Conservation (phyloP, 2,113 vertebrate species). For the Capra hircus region DNA sequence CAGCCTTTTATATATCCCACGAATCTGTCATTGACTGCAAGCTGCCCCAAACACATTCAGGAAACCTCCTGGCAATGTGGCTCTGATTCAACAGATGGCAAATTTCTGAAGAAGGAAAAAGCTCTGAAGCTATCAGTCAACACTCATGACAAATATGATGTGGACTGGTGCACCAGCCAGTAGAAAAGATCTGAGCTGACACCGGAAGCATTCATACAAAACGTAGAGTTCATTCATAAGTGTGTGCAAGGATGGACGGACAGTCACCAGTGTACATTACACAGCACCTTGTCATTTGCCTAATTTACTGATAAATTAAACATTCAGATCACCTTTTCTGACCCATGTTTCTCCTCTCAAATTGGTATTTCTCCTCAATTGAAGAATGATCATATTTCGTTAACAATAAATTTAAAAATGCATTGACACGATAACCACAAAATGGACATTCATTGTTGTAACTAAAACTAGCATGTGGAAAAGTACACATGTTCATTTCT, state of each 20-base stretch:
- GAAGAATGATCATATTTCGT: not conserved
- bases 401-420: not conserved
- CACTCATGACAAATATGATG: rapidly evolving
- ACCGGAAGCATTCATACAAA: not conserved
- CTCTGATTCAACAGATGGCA: not conserved
- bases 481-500: not conserved
- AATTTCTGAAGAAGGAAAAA: not conserved
- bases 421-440: not conserved
- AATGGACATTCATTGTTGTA: not conserved
- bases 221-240: not conserved
- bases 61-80: not conserved
- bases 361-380: not conserved
- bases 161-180: rapidly evolving
- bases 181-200: not conserved
- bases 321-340: not conserved
- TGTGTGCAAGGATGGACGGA: not conserved
- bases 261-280: not conserved
- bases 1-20: not conserved
- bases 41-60: not conserved
- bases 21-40: not conserved
- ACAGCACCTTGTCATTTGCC: not conserved
- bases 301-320: not conserved
- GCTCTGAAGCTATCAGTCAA: not conserved
- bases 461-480: not conserved
- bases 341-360: not conserved